Evolutionary conservation across 2,888 invertebrate genomes (phyloP).

Genomic region (Ganaspis brasiliensis): DNA sequence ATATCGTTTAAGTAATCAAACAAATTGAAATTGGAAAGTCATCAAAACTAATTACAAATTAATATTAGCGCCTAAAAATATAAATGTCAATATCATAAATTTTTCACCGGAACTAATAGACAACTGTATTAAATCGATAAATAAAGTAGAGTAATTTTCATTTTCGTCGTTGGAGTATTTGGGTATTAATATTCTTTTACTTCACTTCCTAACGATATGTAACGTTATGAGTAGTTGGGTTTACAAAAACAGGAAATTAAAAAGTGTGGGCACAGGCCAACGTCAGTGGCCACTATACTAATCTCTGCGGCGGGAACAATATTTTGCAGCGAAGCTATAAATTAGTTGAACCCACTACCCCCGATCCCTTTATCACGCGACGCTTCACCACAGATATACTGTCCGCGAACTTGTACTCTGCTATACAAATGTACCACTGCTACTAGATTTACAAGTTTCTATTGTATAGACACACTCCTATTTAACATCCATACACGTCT

Average conservation of each 20-base stretch:
- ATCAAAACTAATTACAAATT: too few species aligned
- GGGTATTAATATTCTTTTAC: not conserved
- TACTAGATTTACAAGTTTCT: not conserved
- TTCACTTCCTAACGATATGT: not conserved
- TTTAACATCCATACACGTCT: conserved; percentile 1
- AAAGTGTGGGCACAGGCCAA: conserved; percentile 50
- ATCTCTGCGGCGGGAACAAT: conserved; percentile 71
- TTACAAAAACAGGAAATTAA: conserved; percentile 44
- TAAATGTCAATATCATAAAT: too few species aligned
- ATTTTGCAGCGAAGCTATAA: conserved; percentile 69
- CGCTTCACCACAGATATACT: conserved; percentile 66
- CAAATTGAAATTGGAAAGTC: too few species aligned
- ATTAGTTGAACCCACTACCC: conserved; percentile 65
- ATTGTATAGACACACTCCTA: not conserved
- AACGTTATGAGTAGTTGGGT: conserved; percentile 32
- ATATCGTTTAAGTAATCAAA: too few species aligned
- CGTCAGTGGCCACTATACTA: conserved; percentile 62
- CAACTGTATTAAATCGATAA: not conserved
- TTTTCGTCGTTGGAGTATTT: not conserved
- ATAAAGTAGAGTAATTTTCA: not conserved
- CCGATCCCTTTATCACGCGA: conserved; percentile 69
- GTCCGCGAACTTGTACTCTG: conserved; percentile 65
- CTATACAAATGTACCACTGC: conserved; percentile 14
- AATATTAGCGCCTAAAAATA: too few species aligned
- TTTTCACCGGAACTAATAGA: too few species aligned